A percentile compares a stretch with the other conserved stretches of the same genome.
phyloP scores from a whole-genome alignment of 2,888 invertebrate species.

The Zonitis immaculata region DNA sequence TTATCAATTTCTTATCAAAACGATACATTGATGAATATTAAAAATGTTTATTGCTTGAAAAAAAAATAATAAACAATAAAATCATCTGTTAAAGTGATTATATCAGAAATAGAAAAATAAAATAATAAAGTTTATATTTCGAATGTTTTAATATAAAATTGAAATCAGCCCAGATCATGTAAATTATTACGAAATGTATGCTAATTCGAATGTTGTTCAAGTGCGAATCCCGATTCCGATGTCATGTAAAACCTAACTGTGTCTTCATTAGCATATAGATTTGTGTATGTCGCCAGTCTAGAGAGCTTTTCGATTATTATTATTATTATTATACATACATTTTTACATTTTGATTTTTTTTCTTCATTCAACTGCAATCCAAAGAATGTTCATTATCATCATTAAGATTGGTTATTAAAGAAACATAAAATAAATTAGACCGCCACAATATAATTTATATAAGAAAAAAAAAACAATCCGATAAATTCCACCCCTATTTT shows the following conservation, averaged over 20 bases:
- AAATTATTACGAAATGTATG: conserved; percentile 22
- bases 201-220: conserved; percentile 26
- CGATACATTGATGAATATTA: neutral
- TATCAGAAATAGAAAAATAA: too few relatives aligned
- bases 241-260: conserved; percentile 28
- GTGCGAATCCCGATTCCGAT: conserved; percentile 25
- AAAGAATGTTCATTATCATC: neutral
- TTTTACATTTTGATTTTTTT: neutral
- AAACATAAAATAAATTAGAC: conserved; percentile 1
- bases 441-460: neutral
- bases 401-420: neutral
- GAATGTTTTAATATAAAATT: conserved; percentile 13
- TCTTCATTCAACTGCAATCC: neutral
- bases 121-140: too few relatives aligned
- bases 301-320: conserved; percentile 1
- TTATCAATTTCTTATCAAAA: neutral
- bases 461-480: conserved; percentile 4
- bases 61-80: too few relatives aligned
- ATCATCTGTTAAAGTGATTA: too few relatives aligned
- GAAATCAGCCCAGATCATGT: conserved; percentile 26
- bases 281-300: conserved; percentile 26
- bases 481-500: conserved; percentile 16
- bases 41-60: neutral
- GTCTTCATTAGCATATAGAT: conserved; percentile 33
- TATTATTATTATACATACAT: neutral